Conservation (phyloP, 2,113 vertebrate genomes). For the Butorides virescens region DNA sequence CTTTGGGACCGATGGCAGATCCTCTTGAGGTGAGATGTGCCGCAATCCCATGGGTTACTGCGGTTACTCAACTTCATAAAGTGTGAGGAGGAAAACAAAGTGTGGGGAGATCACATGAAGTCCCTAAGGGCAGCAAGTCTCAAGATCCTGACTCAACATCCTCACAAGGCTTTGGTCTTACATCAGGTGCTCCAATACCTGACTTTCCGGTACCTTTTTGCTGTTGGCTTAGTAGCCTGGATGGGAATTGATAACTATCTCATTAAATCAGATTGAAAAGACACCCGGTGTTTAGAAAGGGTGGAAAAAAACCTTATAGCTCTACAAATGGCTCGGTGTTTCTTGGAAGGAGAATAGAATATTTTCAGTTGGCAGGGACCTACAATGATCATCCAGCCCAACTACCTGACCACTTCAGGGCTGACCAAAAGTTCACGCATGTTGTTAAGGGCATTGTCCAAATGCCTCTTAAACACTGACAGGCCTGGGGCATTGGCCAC, state of each 20-base stretch:
- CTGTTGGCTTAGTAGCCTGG: neutral
- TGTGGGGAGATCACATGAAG: neutral
- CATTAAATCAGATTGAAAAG: neutral
- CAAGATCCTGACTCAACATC: neutral
- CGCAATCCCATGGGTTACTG: neutral
- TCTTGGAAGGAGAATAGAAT: neutral
- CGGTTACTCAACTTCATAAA: neutral
- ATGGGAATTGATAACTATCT: neutral
- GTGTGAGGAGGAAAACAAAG: neutral
- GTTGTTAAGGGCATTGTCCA: neutral
- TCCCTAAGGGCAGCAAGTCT: neutral
- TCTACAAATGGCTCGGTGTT: neutral
- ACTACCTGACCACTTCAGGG: neutral
- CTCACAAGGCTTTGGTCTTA: neutral
- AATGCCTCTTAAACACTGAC: neutral
- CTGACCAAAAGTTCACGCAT: neutral
- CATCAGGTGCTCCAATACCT: neutral
- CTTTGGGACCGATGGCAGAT: neutral
- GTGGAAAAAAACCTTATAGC: fast-evolving
- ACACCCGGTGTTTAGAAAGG: neutral
- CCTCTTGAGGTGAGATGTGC: fast-evolving
- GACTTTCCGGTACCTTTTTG: neutral
- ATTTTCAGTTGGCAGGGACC: neutral
- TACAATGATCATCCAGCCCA: neutral
- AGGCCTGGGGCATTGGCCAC: neutral